Percentiles rank a stretch among this genome's conserved stretches.
phyloP scores from a whole-genome alignment of 2,797 vertebrate genomes.

The Tachyglossus aculeatus region DNA sequence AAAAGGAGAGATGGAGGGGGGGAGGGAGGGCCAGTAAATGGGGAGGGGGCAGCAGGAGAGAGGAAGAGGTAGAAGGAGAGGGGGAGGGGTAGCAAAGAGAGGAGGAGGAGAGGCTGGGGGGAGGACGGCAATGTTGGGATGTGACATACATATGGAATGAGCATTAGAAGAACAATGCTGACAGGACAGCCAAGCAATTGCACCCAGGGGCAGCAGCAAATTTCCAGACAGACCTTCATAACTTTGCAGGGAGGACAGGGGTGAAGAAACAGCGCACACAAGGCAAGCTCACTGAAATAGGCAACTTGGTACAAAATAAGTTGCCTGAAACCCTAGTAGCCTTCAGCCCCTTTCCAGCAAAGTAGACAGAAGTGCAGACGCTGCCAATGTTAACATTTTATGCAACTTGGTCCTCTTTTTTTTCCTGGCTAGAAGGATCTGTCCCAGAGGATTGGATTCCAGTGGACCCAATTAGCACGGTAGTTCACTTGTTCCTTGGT shows the following conservation, averaged over 20 bases:
- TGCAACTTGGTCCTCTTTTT: conserved; percentile 17
- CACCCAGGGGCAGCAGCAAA: conserved; percentile 72
- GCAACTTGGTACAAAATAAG: conserved; percentile 17
- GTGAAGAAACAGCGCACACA: conserved; percentile 36
- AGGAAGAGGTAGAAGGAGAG: neutral
- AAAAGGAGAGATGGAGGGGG: no score
- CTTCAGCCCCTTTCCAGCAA: conserved; percentile 34
- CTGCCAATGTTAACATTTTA: conserved; percentile 52
- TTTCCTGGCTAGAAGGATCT: conserved; percentile 64
- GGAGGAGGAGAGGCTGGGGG: conserved; percentile 12
- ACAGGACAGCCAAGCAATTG: conserved; percentile 71
- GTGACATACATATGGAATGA: conserved; percentile 85
- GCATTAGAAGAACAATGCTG: conserved; percentile 80
- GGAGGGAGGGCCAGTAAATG: no score
- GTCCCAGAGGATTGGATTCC: conserved; percentile 69
- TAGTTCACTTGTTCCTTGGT: conserved; percentile 69
- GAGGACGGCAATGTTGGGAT: conserved; percentile 68
- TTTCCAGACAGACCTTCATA: conserved; percentile 69
- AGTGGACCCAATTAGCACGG: conserved; percentile 80
- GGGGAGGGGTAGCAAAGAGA: conserved; percentile 22
- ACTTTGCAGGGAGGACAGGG: conserved; percentile 54
- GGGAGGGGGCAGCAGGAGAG: conserved; percentile 18
- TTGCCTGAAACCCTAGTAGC: conserved; percentile 41
- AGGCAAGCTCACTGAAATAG: conserved; percentile 43
- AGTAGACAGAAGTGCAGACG: conserved; percentile 59